A percentile compares a stretch with the other conserved stretches of the same genome.
Conservation (phyloP, 1,140 invertebrate genomes). For the Scylla paramamosain region DNA sequence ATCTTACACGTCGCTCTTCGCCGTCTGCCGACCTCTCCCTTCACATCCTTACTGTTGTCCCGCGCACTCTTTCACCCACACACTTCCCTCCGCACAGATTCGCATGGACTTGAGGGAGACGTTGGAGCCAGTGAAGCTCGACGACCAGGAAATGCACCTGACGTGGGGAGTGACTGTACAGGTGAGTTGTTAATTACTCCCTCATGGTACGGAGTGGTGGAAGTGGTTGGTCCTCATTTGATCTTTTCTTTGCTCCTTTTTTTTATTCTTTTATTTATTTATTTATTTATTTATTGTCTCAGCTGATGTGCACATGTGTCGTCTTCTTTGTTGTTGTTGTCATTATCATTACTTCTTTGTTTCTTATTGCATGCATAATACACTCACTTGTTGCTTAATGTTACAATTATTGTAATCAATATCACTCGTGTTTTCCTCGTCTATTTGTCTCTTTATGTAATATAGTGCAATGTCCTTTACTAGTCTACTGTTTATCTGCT, state of each 20-base stretch:
- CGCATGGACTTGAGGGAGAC: background rate
- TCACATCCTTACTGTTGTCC: no score
- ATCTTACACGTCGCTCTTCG: no score
- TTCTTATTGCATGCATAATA: no score
- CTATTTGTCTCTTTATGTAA: no score
- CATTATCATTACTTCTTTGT: no score
- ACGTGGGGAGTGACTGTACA: conserved; percentile 50
- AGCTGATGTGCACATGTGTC: no score
- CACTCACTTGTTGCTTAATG: no score
- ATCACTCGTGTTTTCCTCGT: background rate
- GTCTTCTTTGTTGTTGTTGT: no score
- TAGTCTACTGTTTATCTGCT: no score
- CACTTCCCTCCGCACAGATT: background rate
- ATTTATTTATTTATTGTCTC: background rate
- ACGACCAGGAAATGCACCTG: background rate
- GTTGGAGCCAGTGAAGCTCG: background rate
- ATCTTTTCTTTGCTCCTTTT: background rate
- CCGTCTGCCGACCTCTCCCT: no score
- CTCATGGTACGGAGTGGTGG: background rate
- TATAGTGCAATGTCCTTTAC: no score
- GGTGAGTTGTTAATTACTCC: conserved; percentile 44
- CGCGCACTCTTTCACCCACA: no score
- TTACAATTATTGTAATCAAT: background rate
- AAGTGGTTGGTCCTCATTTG: background rate
- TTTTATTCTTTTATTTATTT: background rate